Percentiles rank a stretch among this genome's conserved stretches.
These are phyloP conservation scores for Phyllotreta striolata DNA, from an alignment of 2,888 invertebrate species.

Conservation along the genomic window DNA sequence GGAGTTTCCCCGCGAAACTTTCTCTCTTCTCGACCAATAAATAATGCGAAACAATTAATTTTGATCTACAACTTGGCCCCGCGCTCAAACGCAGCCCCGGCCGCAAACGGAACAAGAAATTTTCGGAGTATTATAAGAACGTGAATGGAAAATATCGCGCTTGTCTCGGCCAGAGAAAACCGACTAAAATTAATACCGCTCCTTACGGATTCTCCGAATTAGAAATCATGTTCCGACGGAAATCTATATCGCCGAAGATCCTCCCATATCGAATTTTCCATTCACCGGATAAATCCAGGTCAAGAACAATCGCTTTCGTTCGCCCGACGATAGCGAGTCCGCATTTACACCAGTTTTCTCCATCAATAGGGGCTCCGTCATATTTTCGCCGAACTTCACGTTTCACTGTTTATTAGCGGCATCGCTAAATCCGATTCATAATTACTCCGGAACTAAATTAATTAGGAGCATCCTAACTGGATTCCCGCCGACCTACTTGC, in stretches of 20 bases:
- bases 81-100: neutral
- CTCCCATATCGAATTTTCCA: constrained; percentile 28
- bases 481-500: constrained; percentile 3
- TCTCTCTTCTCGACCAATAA: neutral
- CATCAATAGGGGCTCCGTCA: neutral
- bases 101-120: constrained; percentile 26
- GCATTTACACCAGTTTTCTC: neutral
- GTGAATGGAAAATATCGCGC: constrained; percentile 33
- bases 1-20: too few species aligned
- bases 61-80: neutral
- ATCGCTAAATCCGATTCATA: too few species aligned
- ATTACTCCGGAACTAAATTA: too few species aligned
- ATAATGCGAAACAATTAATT: constrained; percentile 8
- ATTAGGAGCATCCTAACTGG: too few species aligned
- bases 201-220: constrained; percentile 34
- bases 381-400: neutral
- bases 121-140: constrained; percentile 26
- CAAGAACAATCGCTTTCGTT: constrained; percentile 9
- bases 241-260: constrained; percentile 29
- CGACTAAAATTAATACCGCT: constrained; percentile 37
- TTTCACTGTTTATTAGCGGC: neutral
- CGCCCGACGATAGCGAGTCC: neutral
- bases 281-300: constrained; percentile 24
- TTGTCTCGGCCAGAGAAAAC: constrained; percentile 36
- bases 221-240: constrained; percentile 30